Evolutionary conservation across 2,113 vertebrate species (phyloP).

Genomic region (Corythornis vintsioides): DNA sequence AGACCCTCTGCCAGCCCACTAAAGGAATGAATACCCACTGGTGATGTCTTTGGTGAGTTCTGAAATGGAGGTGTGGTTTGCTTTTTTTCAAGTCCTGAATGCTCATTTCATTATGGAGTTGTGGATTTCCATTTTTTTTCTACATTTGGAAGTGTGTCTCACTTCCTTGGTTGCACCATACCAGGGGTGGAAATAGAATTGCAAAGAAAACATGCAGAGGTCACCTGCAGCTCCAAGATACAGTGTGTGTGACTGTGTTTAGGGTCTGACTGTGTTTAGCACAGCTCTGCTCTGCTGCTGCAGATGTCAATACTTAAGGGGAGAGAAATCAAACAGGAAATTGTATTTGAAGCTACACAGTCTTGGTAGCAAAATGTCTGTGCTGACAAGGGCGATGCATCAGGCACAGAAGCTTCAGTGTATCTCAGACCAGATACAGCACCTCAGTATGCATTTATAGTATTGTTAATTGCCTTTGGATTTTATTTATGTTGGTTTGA

Average conservation of each 20-base stretch:
- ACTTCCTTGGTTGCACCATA: background rate
- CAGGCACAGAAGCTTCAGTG: background rate
- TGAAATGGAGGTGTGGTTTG: too few species aligned
- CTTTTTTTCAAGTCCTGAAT: conserved; percentile 26
- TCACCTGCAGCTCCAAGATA: background rate
- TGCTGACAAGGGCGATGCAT: background rate
- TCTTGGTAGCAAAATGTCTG: background rate
- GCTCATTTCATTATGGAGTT: background rate
- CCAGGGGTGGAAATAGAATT: background rate
- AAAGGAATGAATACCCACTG: too few species aligned
- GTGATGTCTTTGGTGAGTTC: too few species aligned
- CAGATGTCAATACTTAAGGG: background rate
- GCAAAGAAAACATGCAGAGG: background rate
- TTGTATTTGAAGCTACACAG: background rate
- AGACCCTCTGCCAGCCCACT: too few species aligned
- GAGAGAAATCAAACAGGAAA: background rate
- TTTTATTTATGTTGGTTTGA: background rate
- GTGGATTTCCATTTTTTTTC: background rate
- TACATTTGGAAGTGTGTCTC: background rate
- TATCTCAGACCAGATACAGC: background rate
- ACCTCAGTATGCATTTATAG: background rate
- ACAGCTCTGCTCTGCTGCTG: background rate
- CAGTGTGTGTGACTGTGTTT: background rate
- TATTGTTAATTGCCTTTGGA: background rate
- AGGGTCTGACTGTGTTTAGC: background rate